phyloP scores from a whole-genome alignment of 2,797 vertebrate genomes.

The Acanthiza pusilla region DNA sequence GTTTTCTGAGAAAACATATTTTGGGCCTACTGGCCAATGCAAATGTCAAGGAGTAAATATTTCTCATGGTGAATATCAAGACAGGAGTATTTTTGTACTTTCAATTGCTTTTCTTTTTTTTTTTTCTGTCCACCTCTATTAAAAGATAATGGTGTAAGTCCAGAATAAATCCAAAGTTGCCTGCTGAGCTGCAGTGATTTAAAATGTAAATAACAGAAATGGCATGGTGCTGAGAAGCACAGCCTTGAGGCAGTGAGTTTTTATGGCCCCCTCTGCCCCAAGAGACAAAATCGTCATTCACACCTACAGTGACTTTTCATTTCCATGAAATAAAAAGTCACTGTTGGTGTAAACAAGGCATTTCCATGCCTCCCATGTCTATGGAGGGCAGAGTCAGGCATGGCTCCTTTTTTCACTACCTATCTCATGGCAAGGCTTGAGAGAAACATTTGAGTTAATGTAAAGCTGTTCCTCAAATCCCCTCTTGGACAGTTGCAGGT shows the following conservation, averaged over 20 bases:
- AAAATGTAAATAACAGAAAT: neutral
- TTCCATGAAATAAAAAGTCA: neutral
- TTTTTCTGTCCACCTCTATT: neutral
- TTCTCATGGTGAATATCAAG: neutral
- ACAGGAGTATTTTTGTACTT: neutral
- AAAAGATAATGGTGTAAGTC: neutral
- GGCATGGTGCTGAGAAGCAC: neutral
- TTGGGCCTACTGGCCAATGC: neutral
- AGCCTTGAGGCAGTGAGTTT: neutral
- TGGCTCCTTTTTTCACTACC: neutral
- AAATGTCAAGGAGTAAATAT: slow-evolving; percentile 31
- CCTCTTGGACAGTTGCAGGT: neutral
- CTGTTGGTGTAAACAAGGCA: neutral
- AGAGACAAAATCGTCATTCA: neutral
- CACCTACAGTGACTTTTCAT: neutral
- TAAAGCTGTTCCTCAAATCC: neutral
- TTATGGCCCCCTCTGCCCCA: neutral
- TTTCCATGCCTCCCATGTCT: neutral
- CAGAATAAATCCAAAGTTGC: neutral
- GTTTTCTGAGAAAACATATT: slow-evolving; percentile 13
- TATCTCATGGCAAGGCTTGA: neutral
- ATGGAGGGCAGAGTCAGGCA: neutral
- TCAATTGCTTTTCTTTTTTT: neutral
- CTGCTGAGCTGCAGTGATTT: neutral
- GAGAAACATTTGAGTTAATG: neutral